A percentile compares a stretch with the other conserved stretches of the same genome.
phyloP scores from a whole-genome alignment of 2,113 vertebrate species.

The Pimephales promelas region DNA sequence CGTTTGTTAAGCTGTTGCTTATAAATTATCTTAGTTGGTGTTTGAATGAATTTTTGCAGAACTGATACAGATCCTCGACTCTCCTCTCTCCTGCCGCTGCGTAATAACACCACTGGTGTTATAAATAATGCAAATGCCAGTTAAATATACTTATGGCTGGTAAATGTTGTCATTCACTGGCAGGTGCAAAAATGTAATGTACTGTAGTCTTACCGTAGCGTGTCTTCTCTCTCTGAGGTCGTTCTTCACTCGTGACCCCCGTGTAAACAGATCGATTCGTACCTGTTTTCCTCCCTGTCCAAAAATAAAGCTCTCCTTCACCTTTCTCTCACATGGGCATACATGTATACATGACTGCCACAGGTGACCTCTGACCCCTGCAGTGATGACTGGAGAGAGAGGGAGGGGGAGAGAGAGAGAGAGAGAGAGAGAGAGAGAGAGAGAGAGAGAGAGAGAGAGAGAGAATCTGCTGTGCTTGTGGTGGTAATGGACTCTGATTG shows the following conservation, averaged over 20 bases:
- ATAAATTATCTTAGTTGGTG: too few relatives aligned
- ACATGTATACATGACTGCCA: background rate
- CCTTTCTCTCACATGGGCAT: conserved; percentile 18
- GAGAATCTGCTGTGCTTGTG: conserved; percentile 36
- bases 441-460: conserved; percentile 47
- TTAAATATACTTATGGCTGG: background rate
- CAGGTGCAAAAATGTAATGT: background rate
- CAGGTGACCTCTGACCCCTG: background rate
- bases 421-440: conserved; percentile 46
- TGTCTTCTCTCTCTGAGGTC: conserved; percentile 31
- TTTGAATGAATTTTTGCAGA: too few relatives aligned
- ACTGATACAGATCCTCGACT: too few relatives aligned
- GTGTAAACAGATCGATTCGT: conserved; percentile 75
- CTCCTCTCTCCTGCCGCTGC: too few relatives aligned
- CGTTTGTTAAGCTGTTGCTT: too few relatives aligned
- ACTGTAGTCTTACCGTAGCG: too few relatives aligned
- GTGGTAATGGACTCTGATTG: conserved; percentile 75
- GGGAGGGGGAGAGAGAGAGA: conserved; percentile 33
- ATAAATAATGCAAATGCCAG: background rate
- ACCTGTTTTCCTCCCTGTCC: conserved; percentile 65
- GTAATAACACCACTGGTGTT: background rate
- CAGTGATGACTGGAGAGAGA: background rate
- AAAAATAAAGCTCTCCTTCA: conserved; percentile 68
- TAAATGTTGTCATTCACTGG: background rate
- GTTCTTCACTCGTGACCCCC: conserved; percentile 64